Conservation (phyloP, 2,113 vertebrate species). For the Dipodomys stephensi region DNA sequence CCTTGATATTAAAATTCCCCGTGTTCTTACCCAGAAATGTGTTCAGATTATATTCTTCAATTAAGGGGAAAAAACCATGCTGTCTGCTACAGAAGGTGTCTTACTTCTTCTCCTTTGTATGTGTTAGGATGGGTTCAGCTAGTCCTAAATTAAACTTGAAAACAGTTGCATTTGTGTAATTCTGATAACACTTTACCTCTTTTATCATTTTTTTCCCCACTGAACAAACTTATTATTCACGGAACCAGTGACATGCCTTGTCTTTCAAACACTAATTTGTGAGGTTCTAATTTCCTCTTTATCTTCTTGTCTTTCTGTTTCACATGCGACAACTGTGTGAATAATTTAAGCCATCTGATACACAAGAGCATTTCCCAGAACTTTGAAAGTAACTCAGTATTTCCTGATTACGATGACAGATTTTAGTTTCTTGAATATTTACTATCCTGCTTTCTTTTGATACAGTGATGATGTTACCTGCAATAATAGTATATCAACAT, state of each 20-base stretch:
- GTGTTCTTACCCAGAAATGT: neutral
- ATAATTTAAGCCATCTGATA: constrained; percentile 67
- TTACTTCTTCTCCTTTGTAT: neutral
- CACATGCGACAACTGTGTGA: constrained; percentile 50
- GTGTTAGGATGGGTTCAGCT: neutral
- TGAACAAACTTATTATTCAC: constrained; percentile 43
- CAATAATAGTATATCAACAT: neutral
- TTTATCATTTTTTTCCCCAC: constrained; percentile 14
- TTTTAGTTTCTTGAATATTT: neutral
- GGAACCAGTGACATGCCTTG: neutral
- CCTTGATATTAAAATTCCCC: constrained; percentile 8
- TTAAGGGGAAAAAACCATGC: neutral
- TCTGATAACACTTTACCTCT: constrained; percentile 45
- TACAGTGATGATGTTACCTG: neutral
- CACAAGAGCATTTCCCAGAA: neutral
- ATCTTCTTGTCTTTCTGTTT: constrained; percentile 28
- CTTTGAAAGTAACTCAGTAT: constrained; percentile 36
- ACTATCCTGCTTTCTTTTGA: neutral
- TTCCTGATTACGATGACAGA: constrained; percentile 7
- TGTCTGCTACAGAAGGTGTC: neutral
- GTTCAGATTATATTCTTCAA: constrained; percentile 56
- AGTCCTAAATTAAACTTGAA: constrained; percentile 50
- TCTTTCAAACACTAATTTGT: constrained; percentile 40
- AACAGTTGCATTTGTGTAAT: constrained; percentile 45
- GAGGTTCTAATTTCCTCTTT: constrained; percentile 55